These are phyloP conservation scores for Aromia moschata DNA, from an alignment of 2,888 invertebrate genomes.

Conservation along the genomic window DNA sequence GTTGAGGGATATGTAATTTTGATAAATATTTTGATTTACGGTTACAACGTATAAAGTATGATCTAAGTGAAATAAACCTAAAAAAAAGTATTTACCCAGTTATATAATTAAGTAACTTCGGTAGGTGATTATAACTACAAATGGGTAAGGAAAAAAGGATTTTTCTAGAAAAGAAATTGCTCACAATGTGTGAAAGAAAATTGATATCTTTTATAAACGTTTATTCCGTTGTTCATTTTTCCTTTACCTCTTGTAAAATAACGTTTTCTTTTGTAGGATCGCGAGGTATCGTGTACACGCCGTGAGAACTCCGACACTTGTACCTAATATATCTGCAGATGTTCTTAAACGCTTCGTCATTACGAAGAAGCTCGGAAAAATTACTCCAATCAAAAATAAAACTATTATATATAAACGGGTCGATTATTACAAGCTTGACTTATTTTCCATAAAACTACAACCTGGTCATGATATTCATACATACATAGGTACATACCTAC, in stretches of 20 bases:
- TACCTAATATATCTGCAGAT: slow-evolving; percentile 34
- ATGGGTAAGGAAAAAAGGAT: not conserved
- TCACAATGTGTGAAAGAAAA: not conserved
- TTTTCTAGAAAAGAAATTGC: not conserved
- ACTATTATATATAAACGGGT: no score
- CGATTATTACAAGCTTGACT: no score
- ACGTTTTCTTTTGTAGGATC: slow-evolving; percentile 11
- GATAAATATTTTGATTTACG: no score
- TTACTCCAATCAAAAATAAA: slow-evolving; percentile 13
- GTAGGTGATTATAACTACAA: no score
- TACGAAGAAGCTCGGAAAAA: slow-evolving; percentile 33
- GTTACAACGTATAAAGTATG: no score
- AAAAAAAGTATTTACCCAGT: no score
- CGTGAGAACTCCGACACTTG: slow-evolving; percentile 40
- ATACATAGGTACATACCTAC: no score
- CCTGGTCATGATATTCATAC: no score
- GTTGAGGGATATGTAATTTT: no score
- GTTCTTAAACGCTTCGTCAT: slow-evolving; percentile 38
- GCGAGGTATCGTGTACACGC: slow-evolving; percentile 12
- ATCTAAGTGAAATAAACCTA: no score
- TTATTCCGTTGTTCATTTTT: slow-evolving; percentile 12
- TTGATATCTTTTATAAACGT: not conserved
- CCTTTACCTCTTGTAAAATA: slow-evolving; percentile 3
- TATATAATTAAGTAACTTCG: no score
- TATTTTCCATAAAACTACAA: no score